These are phyloP conservation scores for Argynnis bischoffii DNA, from an alignment of 2,888 invertebrate genomes.

Conservation along the genomic window DNA sequence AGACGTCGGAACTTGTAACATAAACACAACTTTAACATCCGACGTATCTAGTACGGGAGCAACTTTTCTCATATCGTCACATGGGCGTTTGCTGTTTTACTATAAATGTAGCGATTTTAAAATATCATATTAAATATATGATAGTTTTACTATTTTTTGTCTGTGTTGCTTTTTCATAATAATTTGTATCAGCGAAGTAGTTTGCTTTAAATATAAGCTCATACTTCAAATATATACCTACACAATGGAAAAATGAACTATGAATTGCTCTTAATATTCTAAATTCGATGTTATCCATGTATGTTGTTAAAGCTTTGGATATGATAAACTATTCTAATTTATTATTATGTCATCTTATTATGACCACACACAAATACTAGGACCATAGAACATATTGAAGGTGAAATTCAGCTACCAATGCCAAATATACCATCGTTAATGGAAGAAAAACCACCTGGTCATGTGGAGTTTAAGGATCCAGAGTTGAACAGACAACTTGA, in stretches of 20 bases:
- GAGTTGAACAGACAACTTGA: conserved; percentile 82
- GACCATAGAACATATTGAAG: conserved; percentile 89
- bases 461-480: conserved; percentile 71
- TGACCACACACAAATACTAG: conserved; percentile 56
- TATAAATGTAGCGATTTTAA: no score
- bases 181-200: no score
- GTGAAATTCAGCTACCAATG: conserved; percentile 86
- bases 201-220: no score
- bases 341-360: background rate
- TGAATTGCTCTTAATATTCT: no score
- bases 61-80: conserved; percentile 20
- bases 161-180: no score
- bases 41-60: conserved; percentile 25
- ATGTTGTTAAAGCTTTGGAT: background rate
- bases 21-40: conserved; percentile 22
- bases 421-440: conserved; percentile 81
- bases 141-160: no score
- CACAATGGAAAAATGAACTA: no score
- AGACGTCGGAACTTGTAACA: conserved; percentile 28
- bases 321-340: background rate
- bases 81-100: no score
- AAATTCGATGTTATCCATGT: no score
- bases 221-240: no score
- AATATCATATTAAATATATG: no score
- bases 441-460: conserved; percentile 55